Conservation (phyloP, 2,888 invertebrate genomes). For the Gari tellinella region DNA sequence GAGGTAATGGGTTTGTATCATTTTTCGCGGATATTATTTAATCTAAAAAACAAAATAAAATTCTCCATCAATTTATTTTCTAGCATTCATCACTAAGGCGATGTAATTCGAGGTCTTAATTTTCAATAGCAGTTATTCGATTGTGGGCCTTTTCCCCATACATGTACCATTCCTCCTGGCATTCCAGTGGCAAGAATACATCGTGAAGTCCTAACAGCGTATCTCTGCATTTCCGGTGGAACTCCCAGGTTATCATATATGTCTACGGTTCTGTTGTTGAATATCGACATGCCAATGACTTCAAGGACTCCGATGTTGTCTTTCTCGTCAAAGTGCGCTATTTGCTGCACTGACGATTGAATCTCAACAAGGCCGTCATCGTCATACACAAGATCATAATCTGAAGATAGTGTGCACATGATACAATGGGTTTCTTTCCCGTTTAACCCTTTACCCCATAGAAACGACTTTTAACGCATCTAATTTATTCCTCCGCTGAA, state of each 20-base stretch:
- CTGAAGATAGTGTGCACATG: conserved; percentile 17
- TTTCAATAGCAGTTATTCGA: too few relatives aligned
- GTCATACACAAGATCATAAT: conserved; percentile 28
- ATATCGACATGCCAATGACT: conserved; percentile 33
- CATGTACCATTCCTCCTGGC: conserved; percentile 36
- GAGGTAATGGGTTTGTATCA: too few relatives aligned
- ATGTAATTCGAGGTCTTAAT: too few relatives aligned
- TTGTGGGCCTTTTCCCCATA: conserved; percentile 2
- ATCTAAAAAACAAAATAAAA: too few relatives aligned
- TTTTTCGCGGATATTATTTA: too few relatives aligned
- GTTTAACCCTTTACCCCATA: too few relatives aligned
- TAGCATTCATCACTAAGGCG: too few relatives aligned
- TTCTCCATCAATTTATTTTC: too few relatives aligned
- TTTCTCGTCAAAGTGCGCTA: conserved; percentile 22
- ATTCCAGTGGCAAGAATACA: conserved; percentile 24
- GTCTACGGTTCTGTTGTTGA: conserved; percentile 33
- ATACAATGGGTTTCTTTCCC: too few relatives aligned
- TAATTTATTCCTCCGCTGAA: too few relatives aligned
- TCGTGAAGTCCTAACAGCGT: conserved; percentile 12
- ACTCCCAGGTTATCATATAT: conserved; percentile 32
- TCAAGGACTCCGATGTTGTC: conserved; percentile 24
- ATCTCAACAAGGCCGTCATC: conserved; percentile 1
- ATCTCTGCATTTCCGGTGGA: conserved; percentile 13
- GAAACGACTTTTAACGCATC: too few relatives aligned
- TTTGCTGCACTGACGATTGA: conserved; percentile 17